Conservation (phyloP, 2,113 vertebrate species). For the Sapayoa aenigma region DNA sequence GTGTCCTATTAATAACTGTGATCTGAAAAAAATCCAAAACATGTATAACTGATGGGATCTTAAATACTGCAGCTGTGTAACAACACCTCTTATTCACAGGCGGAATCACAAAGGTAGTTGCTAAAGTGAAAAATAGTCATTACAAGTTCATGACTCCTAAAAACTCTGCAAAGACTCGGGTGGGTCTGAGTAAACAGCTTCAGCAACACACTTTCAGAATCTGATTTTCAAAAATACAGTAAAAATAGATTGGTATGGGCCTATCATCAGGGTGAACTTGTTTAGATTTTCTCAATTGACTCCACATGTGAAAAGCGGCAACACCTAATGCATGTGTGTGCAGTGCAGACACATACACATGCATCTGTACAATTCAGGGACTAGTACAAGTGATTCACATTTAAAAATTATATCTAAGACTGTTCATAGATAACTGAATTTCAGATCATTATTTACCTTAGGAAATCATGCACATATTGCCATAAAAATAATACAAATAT, state of each 20-base stretch:
- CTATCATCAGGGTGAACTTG: neutral
- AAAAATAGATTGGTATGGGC: neutral
- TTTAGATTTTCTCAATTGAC: neutral
- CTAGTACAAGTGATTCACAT: neutral
- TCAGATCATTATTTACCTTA: neutral
- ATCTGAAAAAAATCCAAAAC: neutral
- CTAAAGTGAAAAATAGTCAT: neutral
- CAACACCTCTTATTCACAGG: neutral
- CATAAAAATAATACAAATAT: neutral
- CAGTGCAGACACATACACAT: neutral
- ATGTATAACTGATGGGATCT: neutral
- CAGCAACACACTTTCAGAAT: neutral
- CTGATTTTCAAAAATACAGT: neutral
- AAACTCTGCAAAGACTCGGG: neutral
- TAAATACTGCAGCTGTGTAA: neutral
- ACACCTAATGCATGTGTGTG: fast-evolving
- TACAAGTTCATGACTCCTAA: neutral
- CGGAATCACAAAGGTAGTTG: neutral
- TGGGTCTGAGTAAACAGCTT: neutral
- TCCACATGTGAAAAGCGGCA: neutral
- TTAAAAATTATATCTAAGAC: neutral
- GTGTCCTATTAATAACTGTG: neutral
- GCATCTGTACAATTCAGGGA: neutral
- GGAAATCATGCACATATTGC: neutral
- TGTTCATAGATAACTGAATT: neutral